These are phyloP conservation scores for Sylvilagus bachmani DNA, from an alignment of 2,113 vertebrate species.

Conservation along the genomic window DNA sequence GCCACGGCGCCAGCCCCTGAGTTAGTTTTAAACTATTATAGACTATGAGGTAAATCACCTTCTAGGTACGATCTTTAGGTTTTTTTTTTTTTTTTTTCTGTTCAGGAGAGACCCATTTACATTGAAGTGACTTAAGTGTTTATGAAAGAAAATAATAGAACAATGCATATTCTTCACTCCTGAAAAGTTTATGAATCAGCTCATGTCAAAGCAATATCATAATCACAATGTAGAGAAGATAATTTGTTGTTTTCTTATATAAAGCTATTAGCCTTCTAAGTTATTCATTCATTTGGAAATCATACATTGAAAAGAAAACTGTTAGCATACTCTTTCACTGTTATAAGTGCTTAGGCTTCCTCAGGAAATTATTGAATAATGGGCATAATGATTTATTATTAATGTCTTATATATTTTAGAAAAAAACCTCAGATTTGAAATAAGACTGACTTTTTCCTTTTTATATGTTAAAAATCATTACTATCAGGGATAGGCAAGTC, in stretches of 20 bases:
- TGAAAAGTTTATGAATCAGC: conserved; percentile 35
- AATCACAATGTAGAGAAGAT: not conserved
- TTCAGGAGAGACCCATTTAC: not conserved
- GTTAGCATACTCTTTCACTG: conserved; percentile 11
- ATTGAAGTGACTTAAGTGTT: conserved; percentile 62
- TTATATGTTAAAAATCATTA: conserved; percentile 3
- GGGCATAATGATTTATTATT: conserved; percentile 5
- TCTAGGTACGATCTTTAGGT: not conserved
- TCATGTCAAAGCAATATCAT: conserved; percentile 68
- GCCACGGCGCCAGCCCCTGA: too few relatives aligned
- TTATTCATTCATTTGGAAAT: conserved; percentile 69
- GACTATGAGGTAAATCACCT: not conserved
- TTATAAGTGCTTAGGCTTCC: not conserved
- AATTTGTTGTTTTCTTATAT: not conserved
- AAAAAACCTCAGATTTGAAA: conserved; percentile 27
- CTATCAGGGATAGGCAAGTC: not conserved
- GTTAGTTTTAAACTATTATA: too few relatives aligned
- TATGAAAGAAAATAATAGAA: conserved; percentile 24
- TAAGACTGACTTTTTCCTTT: not conserved
- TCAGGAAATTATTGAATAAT: conserved; percentile 35
- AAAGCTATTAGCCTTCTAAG: conserved; percentile 59
- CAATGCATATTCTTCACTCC: not conserved
- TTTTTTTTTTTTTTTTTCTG: not conserved
- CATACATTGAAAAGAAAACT: conserved; percentile 26
- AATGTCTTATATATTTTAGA: not conserved